Percentiles rank a stretch among this genome's conserved stretches.
phyloP scores from a whole-genome alignment of 2,888 invertebrate genomes.

The Drosophila acutilabella region DNA sequence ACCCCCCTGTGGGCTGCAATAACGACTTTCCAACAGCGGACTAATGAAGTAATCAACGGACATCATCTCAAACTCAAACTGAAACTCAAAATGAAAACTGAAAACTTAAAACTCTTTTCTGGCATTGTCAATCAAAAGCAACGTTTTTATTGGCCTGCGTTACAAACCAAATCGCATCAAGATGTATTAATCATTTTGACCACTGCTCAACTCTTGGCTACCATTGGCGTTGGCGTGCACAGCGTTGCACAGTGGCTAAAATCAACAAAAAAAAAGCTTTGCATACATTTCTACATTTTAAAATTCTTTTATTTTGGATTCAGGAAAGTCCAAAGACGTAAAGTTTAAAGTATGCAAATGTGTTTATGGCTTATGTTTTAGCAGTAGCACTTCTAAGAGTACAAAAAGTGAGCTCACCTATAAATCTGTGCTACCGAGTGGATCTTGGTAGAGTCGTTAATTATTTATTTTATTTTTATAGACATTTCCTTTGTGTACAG shows the following conservation, averaged over 20 bases:
- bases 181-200: slow-evolving; percentile 79
- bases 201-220: slow-evolving; percentile 47
- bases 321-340: too few species aligned
- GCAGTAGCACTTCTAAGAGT: too few species aligned
- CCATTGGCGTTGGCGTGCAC: slow-evolving; percentile 39
- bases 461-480: too few species aligned
- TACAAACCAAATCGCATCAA: slow-evolving; percentile 80
- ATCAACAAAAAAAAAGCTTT: not conserved
- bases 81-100: not conserved
- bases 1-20: slow-evolving; percentile 2
- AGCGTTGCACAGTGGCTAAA: not conserved
- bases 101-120: slow-evolving; percentile 35
- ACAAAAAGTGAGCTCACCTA: too few species aligned
- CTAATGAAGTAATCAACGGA: slow-evolving; percentile 77
- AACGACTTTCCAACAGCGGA: slow-evolving; percentile 46
- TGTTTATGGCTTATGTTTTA: too few species aligned
- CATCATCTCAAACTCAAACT: slow-evolving; percentile 62
- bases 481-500: too few species aligned
- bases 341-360: too few species aligned
- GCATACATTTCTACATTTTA: not conserved
- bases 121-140: slow-evolving; percentile 78
- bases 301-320: too few species aligned
- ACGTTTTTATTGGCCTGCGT: slow-evolving; percentile 74
- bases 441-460: too few species aligned
- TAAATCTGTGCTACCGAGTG: too few species aligned